These are phyloP conservation scores for Theropithecus gelada DNA, from an alignment of 2,113 vertebrate genomes.

Conservation along the genomic window DNA sequence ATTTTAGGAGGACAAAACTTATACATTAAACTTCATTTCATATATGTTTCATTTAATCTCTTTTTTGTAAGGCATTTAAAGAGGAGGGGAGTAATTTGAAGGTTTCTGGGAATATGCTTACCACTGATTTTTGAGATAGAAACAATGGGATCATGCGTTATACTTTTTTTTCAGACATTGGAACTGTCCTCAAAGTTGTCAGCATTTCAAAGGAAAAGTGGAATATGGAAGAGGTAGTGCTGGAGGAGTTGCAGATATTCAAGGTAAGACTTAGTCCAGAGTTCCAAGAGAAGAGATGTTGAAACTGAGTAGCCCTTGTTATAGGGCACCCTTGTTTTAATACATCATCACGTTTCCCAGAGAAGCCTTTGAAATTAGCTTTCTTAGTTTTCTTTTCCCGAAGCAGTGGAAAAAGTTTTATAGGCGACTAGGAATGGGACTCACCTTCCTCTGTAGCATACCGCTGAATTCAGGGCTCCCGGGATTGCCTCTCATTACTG, in stretches of 20 bases:
- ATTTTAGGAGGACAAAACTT: neutral
- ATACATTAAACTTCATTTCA: neutral
- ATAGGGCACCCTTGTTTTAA: neutral
- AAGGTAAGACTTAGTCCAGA: constrained; percentile 84
- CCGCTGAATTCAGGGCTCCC: constrained; percentile 66
- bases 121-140: neutral
- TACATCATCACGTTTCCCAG: neutral
- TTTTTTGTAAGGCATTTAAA: neutral
- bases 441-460: constrained; percentile 25
- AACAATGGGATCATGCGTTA: neutral
- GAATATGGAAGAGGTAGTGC: constrained; percentile 93
- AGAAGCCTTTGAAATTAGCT: constrained; percentile 40
- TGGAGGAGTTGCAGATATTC: constrained; percentile 96
- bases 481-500: constrained; percentile 50
- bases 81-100: neutral
- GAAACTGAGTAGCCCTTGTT: neutral
- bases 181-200: constrained; percentile 95
- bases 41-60: neutral
- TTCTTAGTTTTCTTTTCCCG: constrained; percentile 44
- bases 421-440: constrained; percentile 45
- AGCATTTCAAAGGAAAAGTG: constrained; percentile 96
- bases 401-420: constrained; percentile 49
- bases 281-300: neutral
- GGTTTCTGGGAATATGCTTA: neutral
- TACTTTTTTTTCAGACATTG: constrained; percentile 86